Evolutionary conservation across 2,113 vertebrate genomes (phyloP).

Genomic region (Odocoileus virginianus): DNA sequence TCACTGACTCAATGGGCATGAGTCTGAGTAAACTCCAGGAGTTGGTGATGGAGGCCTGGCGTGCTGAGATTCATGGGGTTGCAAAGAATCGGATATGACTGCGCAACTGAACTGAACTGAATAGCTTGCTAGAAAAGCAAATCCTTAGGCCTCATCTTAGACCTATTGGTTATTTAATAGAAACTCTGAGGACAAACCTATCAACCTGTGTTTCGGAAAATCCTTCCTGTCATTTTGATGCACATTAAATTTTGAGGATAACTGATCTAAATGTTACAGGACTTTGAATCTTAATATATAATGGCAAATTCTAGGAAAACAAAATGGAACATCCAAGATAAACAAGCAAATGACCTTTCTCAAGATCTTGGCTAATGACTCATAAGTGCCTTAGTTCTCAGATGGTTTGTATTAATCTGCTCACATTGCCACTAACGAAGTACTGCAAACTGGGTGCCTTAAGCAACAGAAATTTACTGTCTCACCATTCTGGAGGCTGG

Average conservation of each 20-base stretch:
- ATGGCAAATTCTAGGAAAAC: background rate
- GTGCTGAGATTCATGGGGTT: no score
- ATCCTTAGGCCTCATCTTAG: background rate
- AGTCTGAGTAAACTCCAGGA: no score
- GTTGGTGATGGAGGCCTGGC: no score
- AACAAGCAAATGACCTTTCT: background rate
- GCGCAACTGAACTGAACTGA: no score
- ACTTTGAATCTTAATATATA: background rate
- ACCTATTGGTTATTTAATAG: background rate
- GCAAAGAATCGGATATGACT: no score
- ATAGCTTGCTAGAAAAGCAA: background rate
- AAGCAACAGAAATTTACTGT: background rate
- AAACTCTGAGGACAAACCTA: background rate
- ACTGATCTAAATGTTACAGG: background rate
- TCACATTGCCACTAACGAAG: background rate
- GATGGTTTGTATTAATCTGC: background rate
- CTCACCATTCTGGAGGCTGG: background rate
- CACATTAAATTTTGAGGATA: background rate
- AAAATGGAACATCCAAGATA: background rate
- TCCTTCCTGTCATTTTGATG: background rate
- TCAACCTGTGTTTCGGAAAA: background rate
- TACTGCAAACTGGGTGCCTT: background rate
- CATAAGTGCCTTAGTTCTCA: background rate
- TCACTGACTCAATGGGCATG: no score
- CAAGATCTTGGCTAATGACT: background rate